Percentiles rank a stretch among this genome's conserved stretches.
These are phyloP conservation scores for Phortica okadai DNA, from an alignment of 2,888 invertebrate species.

Conservation along the genomic window DNA sequence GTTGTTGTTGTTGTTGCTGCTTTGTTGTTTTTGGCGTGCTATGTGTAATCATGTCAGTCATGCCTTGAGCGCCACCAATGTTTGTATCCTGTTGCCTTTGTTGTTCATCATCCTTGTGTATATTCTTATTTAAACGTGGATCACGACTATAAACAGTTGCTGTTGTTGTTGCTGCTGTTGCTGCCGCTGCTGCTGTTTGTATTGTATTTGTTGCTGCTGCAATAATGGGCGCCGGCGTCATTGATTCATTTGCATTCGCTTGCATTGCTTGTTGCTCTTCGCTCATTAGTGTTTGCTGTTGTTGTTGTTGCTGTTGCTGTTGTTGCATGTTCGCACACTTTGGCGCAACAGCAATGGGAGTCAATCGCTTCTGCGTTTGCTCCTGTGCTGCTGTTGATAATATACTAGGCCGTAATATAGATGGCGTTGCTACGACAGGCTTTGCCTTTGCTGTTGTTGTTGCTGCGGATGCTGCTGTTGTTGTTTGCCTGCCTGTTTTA, in stretches of 20 bases:
- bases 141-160: conserved; percentile 67
- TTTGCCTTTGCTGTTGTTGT: conserved; percentile 22
- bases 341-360: neutral
- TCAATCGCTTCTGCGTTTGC: neutral
- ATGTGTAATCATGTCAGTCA: too few relatives aligned
- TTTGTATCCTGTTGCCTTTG: neutral
- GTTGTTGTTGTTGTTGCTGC: neutral
- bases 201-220: neutral
- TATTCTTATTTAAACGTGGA: conserved; percentile 75
- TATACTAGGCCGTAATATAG: conserved; percentile 68
- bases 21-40: neutral
- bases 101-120: conserved; percentile 63
- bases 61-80: neutral
- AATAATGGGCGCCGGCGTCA: neutral
- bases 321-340: neutral
- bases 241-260: conserved; percentile 8
- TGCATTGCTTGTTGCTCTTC: conserved; percentile 32
- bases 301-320: conserved; percentile 33
- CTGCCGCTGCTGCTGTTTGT: neutral
- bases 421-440: conserved; percentile 35
- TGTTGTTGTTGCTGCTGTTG: neutral
- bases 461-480: conserved; percentile 35
- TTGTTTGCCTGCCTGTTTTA: conserved; percentile 13
- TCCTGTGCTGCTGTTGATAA: conserved; percentile 50
- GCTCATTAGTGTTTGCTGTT: conserved; percentile 8